Evolutionary conservation across 2,888 invertebrate species (phyloP).

Genomic region (Agrochola circellaris): DNA sequence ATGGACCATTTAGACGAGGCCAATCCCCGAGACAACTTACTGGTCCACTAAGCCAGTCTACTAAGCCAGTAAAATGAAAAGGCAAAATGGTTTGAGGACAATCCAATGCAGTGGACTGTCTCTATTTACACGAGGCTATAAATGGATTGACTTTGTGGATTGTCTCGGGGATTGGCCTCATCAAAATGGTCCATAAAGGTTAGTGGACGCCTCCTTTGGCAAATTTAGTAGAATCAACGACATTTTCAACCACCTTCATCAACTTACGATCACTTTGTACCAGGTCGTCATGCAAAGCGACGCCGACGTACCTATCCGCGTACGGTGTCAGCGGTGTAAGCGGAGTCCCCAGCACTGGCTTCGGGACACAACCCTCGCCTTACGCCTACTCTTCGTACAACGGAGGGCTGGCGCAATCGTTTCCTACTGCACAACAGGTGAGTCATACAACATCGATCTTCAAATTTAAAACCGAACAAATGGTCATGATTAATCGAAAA

Average conservation of each 20-base stretch:
- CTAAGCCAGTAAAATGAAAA: too few relatives aligned
- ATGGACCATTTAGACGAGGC: too few relatives aligned
- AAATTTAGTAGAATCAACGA: neutral
- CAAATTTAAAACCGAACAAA: too few relatives aligned
- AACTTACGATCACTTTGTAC: neutral
- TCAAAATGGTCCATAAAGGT: neutral
- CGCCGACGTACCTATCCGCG: constrained; percentile 88
- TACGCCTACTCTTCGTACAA: constrained; percentile 91
- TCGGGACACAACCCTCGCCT: constrained; percentile 85
- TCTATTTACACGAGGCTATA: too few relatives aligned
- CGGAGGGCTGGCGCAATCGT: constrained; percentile 88
- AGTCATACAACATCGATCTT: constrained; percentile 4
- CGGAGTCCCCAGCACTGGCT: constrained; percentile 85
- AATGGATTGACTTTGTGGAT: too few relatives aligned
- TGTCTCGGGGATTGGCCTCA: too few relatives aligned
- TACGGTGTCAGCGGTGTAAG: constrained; percentile 88
- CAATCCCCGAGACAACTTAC: too few relatives aligned
- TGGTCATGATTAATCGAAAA: too few relatives aligned
- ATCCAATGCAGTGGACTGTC: too few relatives aligned
- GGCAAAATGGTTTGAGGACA: too few relatives aligned
- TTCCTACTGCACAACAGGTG: constrained; percentile 91
- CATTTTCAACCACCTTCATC: neutral
- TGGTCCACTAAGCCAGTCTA: too few relatives aligned
- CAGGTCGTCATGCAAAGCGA: constrained; percentile 91
- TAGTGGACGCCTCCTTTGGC: neutral